Evolutionary conservation across 2,113 vertebrate species (phyloP), one percentile per base, ranked within the genome.

Genomic region (Phyllostomus hastatus): DNA sequence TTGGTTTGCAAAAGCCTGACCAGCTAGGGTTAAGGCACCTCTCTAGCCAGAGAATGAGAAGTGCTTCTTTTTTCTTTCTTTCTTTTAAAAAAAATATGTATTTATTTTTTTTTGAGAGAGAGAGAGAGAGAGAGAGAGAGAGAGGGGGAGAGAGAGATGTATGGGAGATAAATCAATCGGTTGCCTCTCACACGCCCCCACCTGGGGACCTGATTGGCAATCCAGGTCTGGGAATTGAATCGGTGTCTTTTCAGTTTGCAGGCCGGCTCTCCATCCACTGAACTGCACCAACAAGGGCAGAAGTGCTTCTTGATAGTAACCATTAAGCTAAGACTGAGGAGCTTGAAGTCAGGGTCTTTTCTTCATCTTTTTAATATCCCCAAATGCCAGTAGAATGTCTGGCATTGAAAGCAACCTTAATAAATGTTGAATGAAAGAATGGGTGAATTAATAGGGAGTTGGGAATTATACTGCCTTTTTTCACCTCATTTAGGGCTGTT

Each of bases 1-100:
- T 12, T 93, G 76, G 35, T 82, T 96, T 97, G 88, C 76, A 72
- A 59, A 94, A 94, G 70, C 88, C 75, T 95, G 59, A 43, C 52
- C 70, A 78, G 38, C 31, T 50, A 46, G 15, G 43, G 59, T 83
- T 70, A 59, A 78, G 61, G 26, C 50, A 22, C 9, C n/a, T 17
- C 35, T 70, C 35, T 46, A 67, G 20, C 17, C 52, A 31, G 31
- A 69, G 64, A 96, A 12, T 33, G 28, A 90, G 35, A 92, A 50
- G 31, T 38, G 69, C 46, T 82, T 80, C 66, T 66, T 81, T 59
- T 24, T 24, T 59, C 22, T 57, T 57, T 50, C 48, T 50, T 50
- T 50, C 14, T 50, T 52, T 48, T 12, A 11, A 2, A 5, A 17
- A 54, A 54, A 17, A 54, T 54, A 10, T 59, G 24, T 59, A 59